Conservation (phyloP, 2,888 invertebrate species). For the Drosophila atroscutellata region DNA sequence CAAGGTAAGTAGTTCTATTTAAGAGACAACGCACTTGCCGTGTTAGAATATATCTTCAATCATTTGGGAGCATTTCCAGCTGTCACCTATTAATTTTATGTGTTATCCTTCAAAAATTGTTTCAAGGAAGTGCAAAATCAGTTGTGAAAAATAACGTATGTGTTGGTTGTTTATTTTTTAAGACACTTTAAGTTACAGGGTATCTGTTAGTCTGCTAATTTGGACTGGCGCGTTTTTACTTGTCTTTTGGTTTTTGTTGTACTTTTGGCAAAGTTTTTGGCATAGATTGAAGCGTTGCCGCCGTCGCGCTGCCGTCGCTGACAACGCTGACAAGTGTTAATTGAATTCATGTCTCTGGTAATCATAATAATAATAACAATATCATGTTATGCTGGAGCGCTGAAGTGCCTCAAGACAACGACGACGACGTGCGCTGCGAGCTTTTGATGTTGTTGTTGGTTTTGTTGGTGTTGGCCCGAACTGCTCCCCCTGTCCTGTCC, state of each 20-base stretch:
- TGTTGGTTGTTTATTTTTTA: neutral
- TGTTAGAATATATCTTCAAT: neutral
- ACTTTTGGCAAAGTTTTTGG: constrained; percentile 44
- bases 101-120: neutral
- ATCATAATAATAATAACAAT: constrained; percentile 84
- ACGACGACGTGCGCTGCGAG: constrained; percentile 61
- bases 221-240: neutral
- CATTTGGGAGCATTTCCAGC: neutral
- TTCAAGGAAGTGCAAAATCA: neutral
- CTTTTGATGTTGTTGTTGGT: constrained; percentile 74
- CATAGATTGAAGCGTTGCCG: constrained; percentile 62
- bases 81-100: neutral
- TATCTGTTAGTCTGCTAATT: constrained; percentile 19
- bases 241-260: constrained; percentile 11
- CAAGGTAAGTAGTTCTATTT: neutral
- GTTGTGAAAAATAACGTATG: neutral
- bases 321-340: constrained; percentile 84
- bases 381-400: constrained; percentile 71
- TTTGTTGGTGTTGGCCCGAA: constrained; percentile 60
- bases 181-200: constrained; percentile 4
- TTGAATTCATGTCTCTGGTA: constrained; percentile 84
- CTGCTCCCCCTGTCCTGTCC: constrained; percentile 26
- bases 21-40: neutral
- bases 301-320: constrained; percentile 56
- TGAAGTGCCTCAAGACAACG: constrained; percentile 71